Evolutionary conservation across 2,797 vertebrate genomes (phyloP).

Genomic region (Valencia hispanica): DNA sequence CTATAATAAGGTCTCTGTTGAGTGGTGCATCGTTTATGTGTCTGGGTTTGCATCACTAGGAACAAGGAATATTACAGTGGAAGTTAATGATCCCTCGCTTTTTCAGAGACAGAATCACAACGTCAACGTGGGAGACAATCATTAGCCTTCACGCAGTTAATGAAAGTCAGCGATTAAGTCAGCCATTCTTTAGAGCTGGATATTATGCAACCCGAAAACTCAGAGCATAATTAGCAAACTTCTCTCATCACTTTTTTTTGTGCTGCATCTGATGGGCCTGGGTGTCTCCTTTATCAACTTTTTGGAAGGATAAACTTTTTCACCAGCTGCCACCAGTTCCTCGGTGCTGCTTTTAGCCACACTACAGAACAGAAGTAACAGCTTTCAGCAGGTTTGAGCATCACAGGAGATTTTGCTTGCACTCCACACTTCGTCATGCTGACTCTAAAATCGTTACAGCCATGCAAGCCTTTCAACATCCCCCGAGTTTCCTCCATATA

Average conservation of each 20-base stretch:
- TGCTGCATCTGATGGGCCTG: constrained; percentile 39
- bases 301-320: constrained; percentile 15
- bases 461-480: constrained; percentile 28
- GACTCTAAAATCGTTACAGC: constrained; percentile 42
- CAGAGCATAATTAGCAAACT: constrained; percentile 70
- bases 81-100: constrained; percentile 69
- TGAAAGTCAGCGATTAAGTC: constrained; percentile 81
- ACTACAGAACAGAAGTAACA: neutral
- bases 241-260: constrained; percentile 29
- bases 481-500: constrained; percentile 16
- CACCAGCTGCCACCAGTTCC: constrained; percentile 23
- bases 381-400: neutral
- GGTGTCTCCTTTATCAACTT: constrained; percentile 56
- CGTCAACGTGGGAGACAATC: constrained; percentile 64
- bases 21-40: constrained; percentile 35
- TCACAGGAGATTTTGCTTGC: constrained; percentile 31
- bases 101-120: constrained; percentile 60
- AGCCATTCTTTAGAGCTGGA: constrained; percentile 65
- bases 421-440: constrained; percentile 35
- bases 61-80: constrained; percentile 63
- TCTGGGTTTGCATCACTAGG: constrained; percentile 25
- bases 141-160: constrained; percentile 77
- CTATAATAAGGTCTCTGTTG: constrained; percentile 67
- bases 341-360: neutral
- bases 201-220: constrained; percentile 63